Percentiles rank a stretch among this genome's conserved stretches.
Evolutionary conservation across 2,797 vertebrate genomes (phyloP).

Genomic region (Euphonia xanthogaster): DNA sequence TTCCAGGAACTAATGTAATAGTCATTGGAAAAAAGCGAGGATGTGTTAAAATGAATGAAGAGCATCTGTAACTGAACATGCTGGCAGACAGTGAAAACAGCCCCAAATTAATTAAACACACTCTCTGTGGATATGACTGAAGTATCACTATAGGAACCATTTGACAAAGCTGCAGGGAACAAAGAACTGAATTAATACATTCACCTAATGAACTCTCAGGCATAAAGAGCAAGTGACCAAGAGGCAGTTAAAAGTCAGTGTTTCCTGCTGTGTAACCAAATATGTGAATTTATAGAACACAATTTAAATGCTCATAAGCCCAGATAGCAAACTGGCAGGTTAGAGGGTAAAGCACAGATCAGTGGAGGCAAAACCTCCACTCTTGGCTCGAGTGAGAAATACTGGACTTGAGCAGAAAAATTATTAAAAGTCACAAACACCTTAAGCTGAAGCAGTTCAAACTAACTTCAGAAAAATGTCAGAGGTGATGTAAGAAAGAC

Average conservation of each 20-base stretch:
- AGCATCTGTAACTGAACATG: background rate
- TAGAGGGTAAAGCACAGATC: background rate
- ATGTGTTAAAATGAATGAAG: background rate
- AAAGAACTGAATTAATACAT: background rate
- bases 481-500: background rate
- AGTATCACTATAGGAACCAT: conserved; percentile 33
- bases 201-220: background rate
- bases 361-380: background rate
- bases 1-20: background rate
- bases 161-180: background rate
- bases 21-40: background rate
- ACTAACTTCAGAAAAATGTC: background rate
- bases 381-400: background rate
- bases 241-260: background rate
- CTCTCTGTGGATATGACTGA: background rate
- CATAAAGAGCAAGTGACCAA: background rate
- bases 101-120: background rate
- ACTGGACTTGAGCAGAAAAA: background rate
- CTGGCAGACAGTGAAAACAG: background rate
- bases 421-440: background rate
- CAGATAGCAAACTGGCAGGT: background rate
- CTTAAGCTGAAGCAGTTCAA: background rate
- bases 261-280: background rate
- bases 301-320: background rate
- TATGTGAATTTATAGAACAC: background rate